Percentiles rank a stretch among this genome's conserved stretches.
Evolutionary conservation across 2,113 vertebrate species (phyloP).

Genomic region (Hassar affinis): DNA sequence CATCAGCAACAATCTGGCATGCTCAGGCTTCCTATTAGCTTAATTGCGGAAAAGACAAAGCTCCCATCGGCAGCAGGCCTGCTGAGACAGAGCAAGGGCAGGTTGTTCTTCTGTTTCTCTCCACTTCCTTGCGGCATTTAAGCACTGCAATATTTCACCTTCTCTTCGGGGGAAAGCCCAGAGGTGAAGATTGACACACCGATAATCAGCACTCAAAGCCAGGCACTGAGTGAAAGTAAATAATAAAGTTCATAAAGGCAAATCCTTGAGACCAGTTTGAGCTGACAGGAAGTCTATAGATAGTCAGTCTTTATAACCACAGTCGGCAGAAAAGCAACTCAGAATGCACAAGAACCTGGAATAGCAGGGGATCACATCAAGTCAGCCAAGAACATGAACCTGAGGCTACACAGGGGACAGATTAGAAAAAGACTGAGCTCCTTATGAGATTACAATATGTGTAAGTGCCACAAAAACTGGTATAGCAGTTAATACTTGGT

Average conservation of each 20-base stretch:
- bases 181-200: neutral
- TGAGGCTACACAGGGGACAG: neutral
- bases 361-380: neutral
- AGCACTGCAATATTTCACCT: neutral
- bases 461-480: too few species aligned
- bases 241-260: neutral
- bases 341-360: neutral
- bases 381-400: neutral
- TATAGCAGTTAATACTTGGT: neutral
- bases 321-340: neutral
- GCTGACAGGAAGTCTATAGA: too few species aligned
- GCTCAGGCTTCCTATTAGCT: conserved; percentile 62
- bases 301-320: neutral
- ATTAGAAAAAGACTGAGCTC: neutral
- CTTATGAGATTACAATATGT: neutral
- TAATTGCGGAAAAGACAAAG: conserved; percentile 59
- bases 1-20: conserved; percentile 56
- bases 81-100: conserved; percentile 58
- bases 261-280: neutral
- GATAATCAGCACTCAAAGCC: neutral
- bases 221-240: neutral
- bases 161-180: conserved; percentile 22
- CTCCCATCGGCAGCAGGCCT: conserved; percentile 60
- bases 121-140: conserved; percentile 17
- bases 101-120: conserved; percentile 45